Conservation (phyloP, 1,140 invertebrate species). For the Drosophila tsacasi region DNA sequence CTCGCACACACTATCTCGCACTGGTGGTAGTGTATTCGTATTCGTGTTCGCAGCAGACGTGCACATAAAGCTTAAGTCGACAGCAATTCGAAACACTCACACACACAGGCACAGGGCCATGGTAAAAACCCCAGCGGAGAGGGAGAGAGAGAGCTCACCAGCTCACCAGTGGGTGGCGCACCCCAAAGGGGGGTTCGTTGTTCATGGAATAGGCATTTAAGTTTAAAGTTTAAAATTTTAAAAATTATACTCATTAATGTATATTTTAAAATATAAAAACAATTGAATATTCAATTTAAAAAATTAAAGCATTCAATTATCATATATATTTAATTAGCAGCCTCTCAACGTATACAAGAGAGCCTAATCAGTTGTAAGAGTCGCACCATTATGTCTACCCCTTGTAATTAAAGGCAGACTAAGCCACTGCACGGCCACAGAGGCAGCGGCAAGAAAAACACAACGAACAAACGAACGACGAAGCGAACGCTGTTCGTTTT, state of each 20-base stretch:
- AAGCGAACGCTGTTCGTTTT: slow-evolving; percentile 70
- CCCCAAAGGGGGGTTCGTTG: slow-evolving; percentile 5
- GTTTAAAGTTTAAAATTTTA: too few relatives aligned
- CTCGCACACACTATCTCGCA: slow-evolving; percentile 20
- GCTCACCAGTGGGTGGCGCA: not conserved
- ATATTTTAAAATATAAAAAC: not conserved
- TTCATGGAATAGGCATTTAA: not conserved
- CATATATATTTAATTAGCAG: not conserved
- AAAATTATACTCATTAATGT: not conserved
- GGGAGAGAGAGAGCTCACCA: slow-evolving; percentile 12
- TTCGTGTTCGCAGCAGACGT: slow-evolving; percentile 34
- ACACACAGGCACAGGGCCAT: slow-evolving; percentile 49
- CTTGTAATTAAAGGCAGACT: not conserved
- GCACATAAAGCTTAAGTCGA: slow-evolving; percentile 79
- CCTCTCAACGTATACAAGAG: not conserved
- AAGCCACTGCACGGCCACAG: slow-evolving; percentile 32
- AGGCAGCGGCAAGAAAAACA: slow-evolving; percentile 66
- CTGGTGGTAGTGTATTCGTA: slow-evolving; percentile 9
- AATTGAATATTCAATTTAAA: too few relatives aligned
- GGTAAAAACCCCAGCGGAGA: slow-evolving; percentile 43
- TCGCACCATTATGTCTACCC: not conserved
- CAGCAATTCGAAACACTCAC: slow-evolving; percentile 77
- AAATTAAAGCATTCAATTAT: too few relatives aligned
- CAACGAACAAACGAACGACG: slow-evolving; percentile 44
- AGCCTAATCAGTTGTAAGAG: not conserved